Evolutionary conservation across 2,113 vertebrate species (phyloP).

Genomic region (Lepisosteus oculatus): DNA sequence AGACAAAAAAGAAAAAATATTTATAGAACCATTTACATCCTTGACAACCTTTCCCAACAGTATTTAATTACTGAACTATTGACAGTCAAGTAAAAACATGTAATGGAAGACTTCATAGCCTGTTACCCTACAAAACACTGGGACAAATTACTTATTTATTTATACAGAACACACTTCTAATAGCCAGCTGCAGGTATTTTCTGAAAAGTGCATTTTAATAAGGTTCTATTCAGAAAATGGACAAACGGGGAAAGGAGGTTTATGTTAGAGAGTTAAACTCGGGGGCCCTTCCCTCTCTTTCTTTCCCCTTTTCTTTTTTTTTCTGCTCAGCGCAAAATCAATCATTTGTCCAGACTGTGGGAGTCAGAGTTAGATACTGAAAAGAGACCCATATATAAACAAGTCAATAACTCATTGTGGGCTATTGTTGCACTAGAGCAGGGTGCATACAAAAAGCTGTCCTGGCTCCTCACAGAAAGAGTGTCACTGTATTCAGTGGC

Average conservation of each 20-base stretch:
- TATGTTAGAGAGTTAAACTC: conserved; percentile 75
- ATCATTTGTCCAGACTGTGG: conserved; percentile 82
- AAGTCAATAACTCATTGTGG: conserved; percentile 89
- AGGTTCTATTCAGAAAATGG: conserved; percentile 70
- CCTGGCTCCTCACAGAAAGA: conserved; percentile 66
- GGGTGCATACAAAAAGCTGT: conserved; percentile 71
- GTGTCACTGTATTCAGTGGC: conserved; percentile 69
- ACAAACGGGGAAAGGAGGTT: conserved; percentile 75
- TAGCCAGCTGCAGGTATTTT: conserved; percentile 80
- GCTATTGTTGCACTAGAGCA: conserved; percentile 73
- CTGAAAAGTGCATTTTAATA: conserved; percentile 82
- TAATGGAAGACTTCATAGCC: conserved; percentile 43
- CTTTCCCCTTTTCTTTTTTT: conserved; percentile 23
- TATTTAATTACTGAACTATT: background rate
- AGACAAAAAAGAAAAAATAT: too few relatives aligned
- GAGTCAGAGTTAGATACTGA: conserved; percentile 79
- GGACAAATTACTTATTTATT: conserved; percentile 84
- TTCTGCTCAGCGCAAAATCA: conserved; percentile 74
- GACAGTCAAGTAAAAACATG: background rate
- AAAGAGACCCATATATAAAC: conserved; percentile 79
- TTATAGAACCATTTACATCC: too few relatives aligned
- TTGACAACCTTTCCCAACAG: too few relatives aligned
- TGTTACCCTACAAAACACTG: conserved; percentile 69
- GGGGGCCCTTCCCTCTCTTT: conserved; percentile 57
- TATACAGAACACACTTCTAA: conserved; percentile 76